phyloP scores from a whole-genome alignment of 64 coral and sea anemone species.

The Stichodactyla helianthus region DNA sequence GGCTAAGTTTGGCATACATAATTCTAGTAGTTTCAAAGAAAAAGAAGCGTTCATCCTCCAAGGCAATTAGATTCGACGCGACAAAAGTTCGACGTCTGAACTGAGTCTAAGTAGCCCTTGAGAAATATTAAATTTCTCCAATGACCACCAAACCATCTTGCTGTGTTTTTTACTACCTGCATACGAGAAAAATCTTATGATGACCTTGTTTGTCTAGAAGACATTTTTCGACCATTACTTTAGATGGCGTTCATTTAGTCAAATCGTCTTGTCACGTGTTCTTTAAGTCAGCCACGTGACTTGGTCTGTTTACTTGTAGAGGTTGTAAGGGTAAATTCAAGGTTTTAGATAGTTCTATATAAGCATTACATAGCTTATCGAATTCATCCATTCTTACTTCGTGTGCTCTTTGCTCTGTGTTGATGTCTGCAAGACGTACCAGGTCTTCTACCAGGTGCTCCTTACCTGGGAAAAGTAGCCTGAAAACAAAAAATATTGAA shows the following conservation, averaged over 20 bases:
- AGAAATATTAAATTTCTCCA: no score
- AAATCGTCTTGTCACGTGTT: background rate
- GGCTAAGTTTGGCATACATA: no score
- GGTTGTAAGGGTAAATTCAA: conserved; percentile 40
- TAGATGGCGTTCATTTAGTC: background rate
- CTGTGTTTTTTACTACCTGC: no score
- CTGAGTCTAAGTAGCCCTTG: no score
- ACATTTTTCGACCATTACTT: no score
- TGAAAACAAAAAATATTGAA: conserved; percentile 20
- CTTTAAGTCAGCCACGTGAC: background rate
- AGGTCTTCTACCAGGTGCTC: conserved; percentile 66
- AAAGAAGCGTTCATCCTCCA: no score
- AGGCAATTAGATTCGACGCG: no score
- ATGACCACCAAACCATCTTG: no score
- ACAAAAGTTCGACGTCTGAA: no score
- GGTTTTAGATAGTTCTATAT: conserved; percentile 48
- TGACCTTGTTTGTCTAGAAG: background rate
- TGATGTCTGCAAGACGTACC: conserved; percentile 39
- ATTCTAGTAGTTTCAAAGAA: no score
- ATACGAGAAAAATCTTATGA: no score
- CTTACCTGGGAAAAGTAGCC: conserved; percentile 60
- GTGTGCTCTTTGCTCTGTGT: conserved; percentile 65
- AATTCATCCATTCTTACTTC: conserved; percentile 67
- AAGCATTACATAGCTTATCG: conserved; percentile 61
- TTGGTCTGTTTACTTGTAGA: conserved; percentile 77